Percentiles rank a stretch among this genome's conserved stretches.
Conservation (phyloP, 2,797 vertebrate species). For the Odontamblyopus rebecca region DNA sequence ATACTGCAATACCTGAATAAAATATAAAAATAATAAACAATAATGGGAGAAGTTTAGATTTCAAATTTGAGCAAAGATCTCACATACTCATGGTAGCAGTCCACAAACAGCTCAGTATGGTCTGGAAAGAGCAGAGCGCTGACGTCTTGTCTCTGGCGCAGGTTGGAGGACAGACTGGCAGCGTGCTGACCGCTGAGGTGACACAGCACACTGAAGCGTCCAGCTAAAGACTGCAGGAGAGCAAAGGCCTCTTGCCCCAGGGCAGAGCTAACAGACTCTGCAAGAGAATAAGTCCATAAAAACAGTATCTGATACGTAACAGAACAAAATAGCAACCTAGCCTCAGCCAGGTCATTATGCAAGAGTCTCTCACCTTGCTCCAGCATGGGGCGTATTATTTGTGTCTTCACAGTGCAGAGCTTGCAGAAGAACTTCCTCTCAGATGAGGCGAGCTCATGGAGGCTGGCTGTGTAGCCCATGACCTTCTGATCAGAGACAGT, state of each 20-base stretch:
- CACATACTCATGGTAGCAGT: slow-evolving; percentile 85
- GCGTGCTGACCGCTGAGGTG: slow-evolving; percentile 93
- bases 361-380: slow-evolving; percentile 81
- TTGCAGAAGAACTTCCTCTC: slow-evolving; percentile 92
- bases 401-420: slow-evolving; percentile 86
- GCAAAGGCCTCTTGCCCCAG: slow-evolving; percentile 73
- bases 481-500: slow-evolving; percentile 88
- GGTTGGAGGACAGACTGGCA: slow-evolving; percentile 85
- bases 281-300: background rate
- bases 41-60: background rate
- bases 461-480: slow-evolving; percentile 91
- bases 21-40: background rate
- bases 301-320: background rate
- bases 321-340: too few relatives aligned
- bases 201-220: slow-evolving; percentile 86
- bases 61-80: slow-evolving; percentile 22
- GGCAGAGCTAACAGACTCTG: slow-evolving; percentile 85
- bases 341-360: too few relatives aligned
- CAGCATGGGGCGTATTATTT: slow-evolving; percentile 89
- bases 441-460: slow-evolving; percentile 90
- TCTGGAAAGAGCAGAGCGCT: slow-evolving; percentile 87
- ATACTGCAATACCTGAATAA: slow-evolving; percentile 82
- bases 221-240: slow-evolving; percentile 85
- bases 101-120: slow-evolving; percentile 86
- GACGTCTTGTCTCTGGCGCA: slow-evolving; percentile 83